A percentile compares a stretch with the other conserved stretches of the same genome.
Evolutionary conservation across 2,797 vertebrate species (phyloP).

Genomic region (Scolopax bukidnonensis): DNA sequence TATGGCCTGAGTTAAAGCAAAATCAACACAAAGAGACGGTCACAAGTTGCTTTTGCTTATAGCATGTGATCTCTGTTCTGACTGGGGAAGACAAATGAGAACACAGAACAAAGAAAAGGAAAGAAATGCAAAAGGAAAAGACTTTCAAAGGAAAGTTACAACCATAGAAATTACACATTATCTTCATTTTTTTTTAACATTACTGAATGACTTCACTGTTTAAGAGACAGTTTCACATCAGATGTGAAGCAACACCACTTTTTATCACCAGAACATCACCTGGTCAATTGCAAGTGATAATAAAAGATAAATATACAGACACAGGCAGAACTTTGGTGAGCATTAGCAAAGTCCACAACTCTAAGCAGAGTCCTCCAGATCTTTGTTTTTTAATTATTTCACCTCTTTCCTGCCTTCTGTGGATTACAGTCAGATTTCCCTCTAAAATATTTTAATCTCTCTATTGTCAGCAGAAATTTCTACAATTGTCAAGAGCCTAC

Average conservation of each 20-base stretch:
- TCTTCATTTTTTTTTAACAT: not conserved
- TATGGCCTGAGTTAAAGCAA: not conserved
- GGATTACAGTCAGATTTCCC: not conserved
- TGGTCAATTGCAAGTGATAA: not conserved
- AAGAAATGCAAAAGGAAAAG: not conserved
- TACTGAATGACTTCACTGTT: not conserved
- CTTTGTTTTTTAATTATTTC: not conserved
- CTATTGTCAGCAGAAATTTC: not conserved
- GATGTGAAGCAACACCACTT: not conserved
- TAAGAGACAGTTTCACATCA: not conserved
- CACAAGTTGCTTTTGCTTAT: not conserved
- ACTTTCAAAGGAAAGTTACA: not conserved
- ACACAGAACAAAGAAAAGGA: not conserved
- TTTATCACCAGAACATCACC: not conserved
- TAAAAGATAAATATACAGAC: not conserved
- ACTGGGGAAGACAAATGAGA: not conserved
- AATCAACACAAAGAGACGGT: not conserved
- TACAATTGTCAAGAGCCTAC: not conserved
- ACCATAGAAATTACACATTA: not conserved
- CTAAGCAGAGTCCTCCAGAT: not conserved
- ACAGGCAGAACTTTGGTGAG: not conserved
- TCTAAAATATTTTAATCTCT: not conserved
- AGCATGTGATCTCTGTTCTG: not conserved
- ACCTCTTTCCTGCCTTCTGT: not conserved
- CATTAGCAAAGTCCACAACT: not conserved